Percentiles rank a stretch among this genome's conserved stretches.
Conservation (phyloP, 2,888 invertebrate species). For the Temnothorax rugatulus region DNA sequence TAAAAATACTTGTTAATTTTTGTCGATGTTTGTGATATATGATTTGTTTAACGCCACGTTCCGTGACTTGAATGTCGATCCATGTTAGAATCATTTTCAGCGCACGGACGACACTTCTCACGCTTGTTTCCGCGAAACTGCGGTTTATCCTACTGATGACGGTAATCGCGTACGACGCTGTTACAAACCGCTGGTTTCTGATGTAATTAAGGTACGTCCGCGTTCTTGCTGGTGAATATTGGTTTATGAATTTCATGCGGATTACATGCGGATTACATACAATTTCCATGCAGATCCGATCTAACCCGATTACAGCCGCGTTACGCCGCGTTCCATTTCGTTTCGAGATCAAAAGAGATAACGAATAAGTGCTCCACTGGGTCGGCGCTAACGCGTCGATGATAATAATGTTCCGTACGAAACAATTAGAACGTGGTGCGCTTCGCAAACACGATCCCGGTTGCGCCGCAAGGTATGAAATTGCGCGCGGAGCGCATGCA, state of each 20-base stretch:
- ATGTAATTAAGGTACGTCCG: neutral
- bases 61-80: neutral
- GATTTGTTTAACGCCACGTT: neutral
- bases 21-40: too few species aligned
- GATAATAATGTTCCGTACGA: conserved; percentile 2
- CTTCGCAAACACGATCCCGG: conserved; percentile 6
- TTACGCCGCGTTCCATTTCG: conserved; percentile 25
- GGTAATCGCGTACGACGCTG: neutral
- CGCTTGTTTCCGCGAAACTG: conserved; percentile 7
- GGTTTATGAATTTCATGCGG: neutral
- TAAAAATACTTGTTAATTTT: neutral
- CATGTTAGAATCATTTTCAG: neutral
- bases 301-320: neutral
- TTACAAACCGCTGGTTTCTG: neutral
- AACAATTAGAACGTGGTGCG: conserved; percentile 37
- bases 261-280: conserved; percentile 16
- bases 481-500: neutral
- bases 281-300: neutral
- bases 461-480: conserved; percentile 19
- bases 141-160: neutral
- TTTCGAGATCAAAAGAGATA: conserved; percentile 39
- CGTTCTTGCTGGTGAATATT: neutral
- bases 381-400: neutral
- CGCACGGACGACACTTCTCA: neutral
- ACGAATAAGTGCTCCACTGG: neutral